These are phyloP conservation scores for Erithacus rubecula DNA, from an alignment of 2,797 vertebrate species.

Conservation along the genomic window DNA sequence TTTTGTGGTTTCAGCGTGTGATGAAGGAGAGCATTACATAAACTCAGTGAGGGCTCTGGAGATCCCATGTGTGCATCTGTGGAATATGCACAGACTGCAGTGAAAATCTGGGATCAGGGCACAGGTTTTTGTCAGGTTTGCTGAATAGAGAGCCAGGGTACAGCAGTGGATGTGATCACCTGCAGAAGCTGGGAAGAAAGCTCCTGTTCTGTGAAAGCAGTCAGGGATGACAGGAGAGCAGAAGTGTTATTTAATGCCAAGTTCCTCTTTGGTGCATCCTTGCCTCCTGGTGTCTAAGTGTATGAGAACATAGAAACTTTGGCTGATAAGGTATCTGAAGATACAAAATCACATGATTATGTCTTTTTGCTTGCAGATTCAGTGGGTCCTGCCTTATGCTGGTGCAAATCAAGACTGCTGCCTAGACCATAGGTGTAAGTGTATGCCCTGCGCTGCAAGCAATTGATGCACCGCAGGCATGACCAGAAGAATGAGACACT, in stretches of 20 bases:
- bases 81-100: background rate
- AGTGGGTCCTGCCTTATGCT: background rate
- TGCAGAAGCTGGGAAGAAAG: background rate
- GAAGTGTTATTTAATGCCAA: background rate
- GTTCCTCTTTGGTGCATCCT: background rate
- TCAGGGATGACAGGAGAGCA: fast-evolving
- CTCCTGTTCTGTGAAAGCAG: background rate
- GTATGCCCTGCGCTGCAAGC: background rate
- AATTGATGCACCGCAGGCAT: background rate
- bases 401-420: background rate
- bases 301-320: background rate
- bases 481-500: background rate
- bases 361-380: background rate
- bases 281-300: background rate
- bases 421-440: background rate
- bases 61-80: background rate
- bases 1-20: background rate
- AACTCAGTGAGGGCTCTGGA: background rate
- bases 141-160: background rate
- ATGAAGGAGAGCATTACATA: background rate
- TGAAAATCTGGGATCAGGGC: background rate
- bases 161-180: background rate
- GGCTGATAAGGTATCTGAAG: background rate
- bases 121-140: background rate
- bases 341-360: background rate